phyloP scores from a whole-genome alignment of 1,140 invertebrate genomes.

The Sitophilus oryzae region DNA sequence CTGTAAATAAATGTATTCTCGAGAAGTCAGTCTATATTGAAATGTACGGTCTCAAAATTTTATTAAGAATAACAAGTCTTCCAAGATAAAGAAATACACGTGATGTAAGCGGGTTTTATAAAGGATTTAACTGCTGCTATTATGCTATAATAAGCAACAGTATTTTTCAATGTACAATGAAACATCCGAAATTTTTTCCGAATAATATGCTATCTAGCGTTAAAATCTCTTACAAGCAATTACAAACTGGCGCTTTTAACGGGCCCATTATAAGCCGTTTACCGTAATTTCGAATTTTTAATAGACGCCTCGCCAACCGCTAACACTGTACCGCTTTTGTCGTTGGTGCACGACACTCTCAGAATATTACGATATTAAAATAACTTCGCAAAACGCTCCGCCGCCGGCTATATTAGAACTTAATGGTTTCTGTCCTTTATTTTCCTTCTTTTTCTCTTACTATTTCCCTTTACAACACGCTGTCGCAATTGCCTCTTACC shows the following conservation, averaged over 20 bases:
- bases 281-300: slow-evolving; percentile 10
- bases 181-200: no score
- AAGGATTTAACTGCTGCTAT: no score
- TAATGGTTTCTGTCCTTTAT: slow-evolving; percentile 14
- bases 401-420: slow-evolving; percentile 17
- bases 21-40: neutral
- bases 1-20: neutral
- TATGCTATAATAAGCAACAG: no score
- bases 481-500: slow-evolving; percentile 13
- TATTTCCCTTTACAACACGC: slow-evolving; percentile 13
- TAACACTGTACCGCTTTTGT: neutral
- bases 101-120: no score
- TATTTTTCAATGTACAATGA: no score
- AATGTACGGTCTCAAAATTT: neutral
- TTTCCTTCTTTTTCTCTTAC: no score
- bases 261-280: no score
- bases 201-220: no score
- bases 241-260: no score
- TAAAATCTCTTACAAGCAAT: no score
- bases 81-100: no score
- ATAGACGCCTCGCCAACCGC: slow-evolving; percentile 1
- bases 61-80: neutral
- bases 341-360: no score
- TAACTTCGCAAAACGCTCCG: slow-evolving; percentile 16
- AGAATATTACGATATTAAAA: slow-evolving; percentile 18